Base-by-base conservation (phyloP, 2,888 invertebrate species). In the Eulithis prunata region DNA sequence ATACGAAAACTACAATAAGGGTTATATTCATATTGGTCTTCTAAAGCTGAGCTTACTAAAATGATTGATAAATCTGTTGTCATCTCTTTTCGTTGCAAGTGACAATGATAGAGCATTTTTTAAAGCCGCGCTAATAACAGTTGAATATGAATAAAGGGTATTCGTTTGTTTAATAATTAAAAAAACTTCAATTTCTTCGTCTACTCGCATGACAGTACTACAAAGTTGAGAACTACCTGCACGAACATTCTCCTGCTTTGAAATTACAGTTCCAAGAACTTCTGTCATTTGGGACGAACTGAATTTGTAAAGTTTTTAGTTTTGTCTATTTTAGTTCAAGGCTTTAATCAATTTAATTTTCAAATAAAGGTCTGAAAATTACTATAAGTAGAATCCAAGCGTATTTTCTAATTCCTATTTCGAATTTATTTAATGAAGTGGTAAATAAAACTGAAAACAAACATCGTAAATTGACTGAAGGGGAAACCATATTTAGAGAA, bases 401-500 rank as follows among this genome's bases (percentile, higher is more conserved):
- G 21, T 38, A 38, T 38, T 38, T 7, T 32, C 12, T 14, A 4
- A 47, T n/a, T 56, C 7, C n/a, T 28, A 43, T 21, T 55, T 11
- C 21, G 21, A 21, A 21, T 21, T 21, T 21, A 21, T 21, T 1
- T 21, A 32, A 32, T 32, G 6, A 32, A 32, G 28, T 8, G 11
- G 32, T 54, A 38, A 38, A 47, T 45, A 56, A 65, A 60, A 58
- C 61, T n/a, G 11, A 55, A 61, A 61, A 60, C 49, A 59, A 65
- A 53, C 43, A 47, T 60, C 41, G 46, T 70, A 54, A 68, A 65
- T 66, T 66, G 38, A 55, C 60, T 57, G 49, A 65, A 53, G 14
- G 54, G 64, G 51, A 68, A 68, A 65, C 62, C 64, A 62, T 69
- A 68, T 68, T 70, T 70, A 72, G 52, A 49, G 57, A 60, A 66